These are phyloP conservation scores for Argyra leucocephala DNA, from an alignment of 2,888 invertebrate species.

Conservation along the genomic window DNA sequence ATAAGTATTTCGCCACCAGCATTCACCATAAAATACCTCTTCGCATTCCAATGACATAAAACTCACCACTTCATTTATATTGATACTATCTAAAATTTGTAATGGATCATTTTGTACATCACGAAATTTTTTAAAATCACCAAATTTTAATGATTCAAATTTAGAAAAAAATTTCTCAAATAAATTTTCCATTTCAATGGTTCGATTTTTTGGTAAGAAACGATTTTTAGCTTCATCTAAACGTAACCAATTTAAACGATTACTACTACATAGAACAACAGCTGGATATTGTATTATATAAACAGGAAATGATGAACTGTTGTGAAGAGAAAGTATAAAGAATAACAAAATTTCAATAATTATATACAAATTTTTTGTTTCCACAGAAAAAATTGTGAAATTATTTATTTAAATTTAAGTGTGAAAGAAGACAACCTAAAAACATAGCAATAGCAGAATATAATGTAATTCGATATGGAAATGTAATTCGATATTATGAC, in stretches of 20 bases:
- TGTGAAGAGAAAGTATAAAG: not conserved
- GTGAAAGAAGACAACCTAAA: too few species aligned
- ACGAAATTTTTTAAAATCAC: slow-evolving; percentile 25
- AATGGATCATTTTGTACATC: slow-evolving; percentile 24
- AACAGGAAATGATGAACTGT: slow-evolving; percentile 35
- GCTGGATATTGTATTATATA: slow-evolving; percentile 37
- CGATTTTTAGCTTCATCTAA: slow-evolving; percentile 30
- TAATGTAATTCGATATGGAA: too few species aligned
- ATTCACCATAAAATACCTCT: slow-evolving; percentile 37
- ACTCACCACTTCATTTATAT: slow-evolving; percentile 28
- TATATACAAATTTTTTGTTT: too few species aligned
- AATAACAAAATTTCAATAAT: slow-evolving; percentile 30
- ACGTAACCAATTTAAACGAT: slow-evolving; percentile 37
- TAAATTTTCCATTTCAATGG: slow-evolving; percentile 24
- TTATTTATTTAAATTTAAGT: too few species aligned
- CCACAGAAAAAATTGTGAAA: too few species aligned
- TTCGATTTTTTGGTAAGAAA: slow-evolving; percentile 32
- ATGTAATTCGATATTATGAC: too few species aligned
- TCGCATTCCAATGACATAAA: slow-evolving; percentile 34
- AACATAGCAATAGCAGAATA: too few species aligned
- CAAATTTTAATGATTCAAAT: slow-evolving; percentile 35
- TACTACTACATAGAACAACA: slow-evolving; percentile 35
- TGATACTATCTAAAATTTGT: slow-evolving; percentile 31
- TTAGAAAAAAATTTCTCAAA: slow-evolving; percentile 31
- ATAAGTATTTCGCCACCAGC: slow-evolving; percentile 40